Base-by-base conservation (phyloP, 2,888 invertebrate genomes). In the Pterostichus madidus region DNA sequence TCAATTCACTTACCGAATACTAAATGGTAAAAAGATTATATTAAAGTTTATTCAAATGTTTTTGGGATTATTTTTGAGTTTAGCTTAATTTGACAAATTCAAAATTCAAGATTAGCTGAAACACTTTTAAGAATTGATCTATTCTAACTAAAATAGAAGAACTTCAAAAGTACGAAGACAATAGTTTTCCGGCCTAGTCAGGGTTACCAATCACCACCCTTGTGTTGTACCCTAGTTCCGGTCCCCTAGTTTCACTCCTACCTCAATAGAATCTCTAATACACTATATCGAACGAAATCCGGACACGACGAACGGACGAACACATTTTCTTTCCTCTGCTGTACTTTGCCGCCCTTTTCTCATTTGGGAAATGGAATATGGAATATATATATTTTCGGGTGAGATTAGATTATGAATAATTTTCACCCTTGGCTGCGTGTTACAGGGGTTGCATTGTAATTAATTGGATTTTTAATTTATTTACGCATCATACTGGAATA, bases 351-450 rank as follows among this genome's bases (percentile, higher is more conserved):
- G 6, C 53, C 53, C 53, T 13, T 17, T 3, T 56, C 53, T 8
- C 17, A 56, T 24, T 24, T 24, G 7, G 8, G 5, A 13, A 15
- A 56, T 15, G 49, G 49, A 49, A 49, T 49, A n/a, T n/a, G n/a
- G n/a, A n/a, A n/a, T n/a, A n/a, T n/a, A 49, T 13, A n/a, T 4
- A 49, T 31, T 64, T 39, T 32, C 13, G 2, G 31, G 39, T 8
- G 53, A 15, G 53, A 56, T 56, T 64, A 64, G 24, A 64, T 39
- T 64, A 64, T 64, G 32, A 64, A 35, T 64, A 64, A 64, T 64
- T 64, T 64, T 64, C 53, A 56, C 15, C 15, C 53, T 15, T 17
- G n/a, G 8, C 13, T 56, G 53, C 53, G 8, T 49, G 5, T 13
- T 15, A 15, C 3, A 8, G 53, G 53, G 53, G 24, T 24, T 24